Conservation (phyloP, 1,140 invertebrate species). For the Ceratina japonica region DNA sequence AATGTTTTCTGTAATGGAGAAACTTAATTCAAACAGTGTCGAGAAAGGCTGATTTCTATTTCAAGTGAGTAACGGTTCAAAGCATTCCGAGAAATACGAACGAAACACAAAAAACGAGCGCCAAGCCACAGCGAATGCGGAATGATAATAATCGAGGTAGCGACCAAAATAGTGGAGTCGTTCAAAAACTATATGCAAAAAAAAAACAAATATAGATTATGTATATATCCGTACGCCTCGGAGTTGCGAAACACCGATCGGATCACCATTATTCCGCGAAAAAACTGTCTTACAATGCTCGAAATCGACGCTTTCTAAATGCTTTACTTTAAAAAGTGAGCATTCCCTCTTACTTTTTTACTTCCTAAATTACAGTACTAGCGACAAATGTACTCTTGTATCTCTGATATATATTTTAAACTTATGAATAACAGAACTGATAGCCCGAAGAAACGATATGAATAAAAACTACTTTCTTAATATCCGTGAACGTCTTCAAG, state of each 20-base stretch:
- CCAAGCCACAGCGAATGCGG: background rate
- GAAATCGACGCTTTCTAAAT: conserved; percentile 41
- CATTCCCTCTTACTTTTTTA: background rate
- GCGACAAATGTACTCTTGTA: no score
- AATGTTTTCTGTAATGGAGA: conserved; percentile 12
- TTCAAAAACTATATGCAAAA: background rate
- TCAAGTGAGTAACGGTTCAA: conserved; percentile 19
- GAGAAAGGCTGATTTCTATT: conserved; percentile 40
- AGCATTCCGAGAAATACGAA: conserved; percentile 5
- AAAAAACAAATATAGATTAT: background rate
- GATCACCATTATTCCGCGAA: background rate
- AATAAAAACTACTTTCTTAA: no score
- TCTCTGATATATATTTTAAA: no score
- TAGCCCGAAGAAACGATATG: no score
- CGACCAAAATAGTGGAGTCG: background rate
- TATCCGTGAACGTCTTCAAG: no score
- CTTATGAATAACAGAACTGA: no score
- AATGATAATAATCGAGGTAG: conserved; percentile 6
- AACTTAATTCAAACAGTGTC: conserved; percentile 10
- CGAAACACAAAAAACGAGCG: background rate
- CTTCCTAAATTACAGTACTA: background rate
- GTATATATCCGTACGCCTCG: no score
- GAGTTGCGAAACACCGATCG: background rate
- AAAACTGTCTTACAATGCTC: background rate
- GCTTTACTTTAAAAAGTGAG: conserved; percentile 34